Evolutionary conservation across 1,140 invertebrate genomes (phyloP), one percentile per base, ranked within the genome.

Genomic region (Akabosia matsudoensis): DNA sequence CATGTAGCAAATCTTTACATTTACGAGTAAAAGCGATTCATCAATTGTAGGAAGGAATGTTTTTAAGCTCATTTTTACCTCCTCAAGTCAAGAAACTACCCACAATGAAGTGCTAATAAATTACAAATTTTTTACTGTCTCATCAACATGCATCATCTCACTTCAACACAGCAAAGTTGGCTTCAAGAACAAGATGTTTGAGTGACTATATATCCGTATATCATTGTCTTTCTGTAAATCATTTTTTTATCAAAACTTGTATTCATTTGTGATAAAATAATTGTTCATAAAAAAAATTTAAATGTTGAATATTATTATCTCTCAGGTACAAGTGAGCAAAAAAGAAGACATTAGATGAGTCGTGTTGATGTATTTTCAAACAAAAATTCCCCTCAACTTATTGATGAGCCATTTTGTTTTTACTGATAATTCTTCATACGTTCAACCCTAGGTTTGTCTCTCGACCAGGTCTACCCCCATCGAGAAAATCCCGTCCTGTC

Each of bases 111-210:
- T 7, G 22, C 31, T 67, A 67, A 67, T 67, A 67, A 67, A 67
- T 67, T 67, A 67, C 24, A 61, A 14, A 61, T 30, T 30, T 30
- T 67, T 67, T 67, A 67, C 24, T 67, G 24, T 67, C 61, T 67
- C 61, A 67, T 67, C 61, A 67, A 67, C 61, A 67, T 67, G 61
- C 61, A 67, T 67, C 61, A 67, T 67, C 61, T 67, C 61, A 67
- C 61, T 67, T 67, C 61, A 67, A 30, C 61, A 67, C 7, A 31
- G 31, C 3, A 67, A 28, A 67, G 31, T 67, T 10, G 28, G 26
- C 31, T 30, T 28, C 13, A 31, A 28, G 13, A 67, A 67, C 61
- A 67, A 45, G 7, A 45, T 10, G 37, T 10, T 45, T 45, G 18
- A 45, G 37, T 10, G 37, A n/a, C 37, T 45, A 18, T 45, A 45